phyloP scores from a whole-genome alignment of 2,888 invertebrate genomes.

The Diarsia dahlii region DNA sequence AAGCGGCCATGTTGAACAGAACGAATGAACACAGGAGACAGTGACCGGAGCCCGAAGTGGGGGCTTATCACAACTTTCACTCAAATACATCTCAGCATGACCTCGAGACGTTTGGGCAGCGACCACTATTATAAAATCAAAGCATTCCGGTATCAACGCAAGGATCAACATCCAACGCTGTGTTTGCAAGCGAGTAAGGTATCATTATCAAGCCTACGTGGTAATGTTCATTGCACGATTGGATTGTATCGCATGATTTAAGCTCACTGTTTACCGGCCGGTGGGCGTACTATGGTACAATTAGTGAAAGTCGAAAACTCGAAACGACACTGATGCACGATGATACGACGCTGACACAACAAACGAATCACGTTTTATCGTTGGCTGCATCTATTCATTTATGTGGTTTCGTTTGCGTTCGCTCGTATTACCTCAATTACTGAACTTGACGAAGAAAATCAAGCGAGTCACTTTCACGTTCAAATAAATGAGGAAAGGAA shows the following conservation, averaged over 20 bases:
- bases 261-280: constrained; percentile 32
- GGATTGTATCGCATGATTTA: constrained; percentile 63
- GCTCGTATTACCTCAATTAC: constrained; percentile 27
- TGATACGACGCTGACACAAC: constrained; percentile 57
- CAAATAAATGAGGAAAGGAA: constrained; percentile 16
- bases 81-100: constrained; percentile 74
- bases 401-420: constrained; percentile 14
- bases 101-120: constrained; percentile 70
- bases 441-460: constrained; percentile 20
- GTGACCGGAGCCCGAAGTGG: constrained; percentile 48
- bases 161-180: constrained; percentile 65
- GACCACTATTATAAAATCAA: constrained; percentile 44
- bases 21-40: constrained; percentile 54
- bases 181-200: constrained; percentile 36
- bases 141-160: constrained; percentile 48
- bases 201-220: constrained; percentile 50
- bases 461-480: constrained; percentile 31
- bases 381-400: constrained; percentile 41
- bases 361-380: constrained; percentile 52
- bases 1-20: constrained; percentile 64
- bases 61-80: constrained; percentile 75
- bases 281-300: constrained; percentile 58
- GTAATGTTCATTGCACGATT: constrained; percentile 65
- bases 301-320: constrained; percentile 69
- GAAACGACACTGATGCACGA: constrained; percentile 47